phyloP scores from a whole-genome alignment of 2,797 vertebrate species.

The Paguma larvata region DNA sequence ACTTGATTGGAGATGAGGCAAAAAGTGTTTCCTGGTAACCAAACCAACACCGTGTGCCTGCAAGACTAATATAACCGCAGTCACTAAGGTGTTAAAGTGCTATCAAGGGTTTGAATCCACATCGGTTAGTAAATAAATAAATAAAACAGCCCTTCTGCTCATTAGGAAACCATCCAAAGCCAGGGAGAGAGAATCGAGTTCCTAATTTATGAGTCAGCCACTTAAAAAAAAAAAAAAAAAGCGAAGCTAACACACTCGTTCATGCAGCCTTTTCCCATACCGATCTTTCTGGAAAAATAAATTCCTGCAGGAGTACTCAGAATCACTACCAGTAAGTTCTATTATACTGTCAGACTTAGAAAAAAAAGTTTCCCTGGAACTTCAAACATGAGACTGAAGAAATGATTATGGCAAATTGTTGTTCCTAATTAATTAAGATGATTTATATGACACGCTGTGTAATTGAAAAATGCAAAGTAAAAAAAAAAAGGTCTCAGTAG shows the following conservation, averaged over 20 bases:
- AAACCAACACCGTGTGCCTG: background rate
- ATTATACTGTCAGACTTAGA: constrained; percentile 1
- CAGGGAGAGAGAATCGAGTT: constrained; percentile 67
- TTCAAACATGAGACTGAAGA: constrained; percentile 57
- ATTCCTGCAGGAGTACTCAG: constrained; percentile 38
- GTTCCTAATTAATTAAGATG: constrained; percentile 56
- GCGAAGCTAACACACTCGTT: background rate
- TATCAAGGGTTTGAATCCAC: constrained; percentile 57
- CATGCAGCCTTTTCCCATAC: background rate
- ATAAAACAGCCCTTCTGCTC: constrained; percentile 68
- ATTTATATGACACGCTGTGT: background rate
- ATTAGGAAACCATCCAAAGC: constrained; percentile 70
- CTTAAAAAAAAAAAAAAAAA: background rate
- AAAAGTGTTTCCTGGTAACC: constrained; percentile 62
- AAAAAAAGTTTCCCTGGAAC: background rate
- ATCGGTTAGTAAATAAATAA: constrained; percentile 66
- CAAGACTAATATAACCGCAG: background rate
- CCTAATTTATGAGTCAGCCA: constrained; percentile 74
- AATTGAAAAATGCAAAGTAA: constrained; percentile 37
- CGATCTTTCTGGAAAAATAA: constrained; percentile 69
- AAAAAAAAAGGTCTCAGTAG: background rate
- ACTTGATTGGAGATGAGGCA: constrained; percentile 1
- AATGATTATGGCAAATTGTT: constrained; percentile 49
- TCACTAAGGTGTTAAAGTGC: constrained; percentile 66
- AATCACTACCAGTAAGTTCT: constrained; percentile 62